A percentile compares a stretch with the other conserved stretches of the same genome.
These are phyloP conservation scores for Monodelphis domestica DNA, from an alignment of 2,797 vertebrate genomes.

Conservation along the genomic window DNA sequence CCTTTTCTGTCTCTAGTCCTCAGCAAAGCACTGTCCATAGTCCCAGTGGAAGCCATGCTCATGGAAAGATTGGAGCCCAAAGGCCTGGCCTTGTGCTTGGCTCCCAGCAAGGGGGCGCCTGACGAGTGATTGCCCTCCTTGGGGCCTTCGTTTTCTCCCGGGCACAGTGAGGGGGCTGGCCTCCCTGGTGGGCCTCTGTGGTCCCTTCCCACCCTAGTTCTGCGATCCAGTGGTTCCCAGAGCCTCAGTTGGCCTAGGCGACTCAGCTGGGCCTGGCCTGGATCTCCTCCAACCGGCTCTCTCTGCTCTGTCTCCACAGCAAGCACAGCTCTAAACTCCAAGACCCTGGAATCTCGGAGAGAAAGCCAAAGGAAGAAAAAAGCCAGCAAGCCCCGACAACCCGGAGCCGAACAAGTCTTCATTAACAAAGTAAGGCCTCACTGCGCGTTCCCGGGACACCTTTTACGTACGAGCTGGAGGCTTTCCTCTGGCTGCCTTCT, in stretches of 20 bases:
- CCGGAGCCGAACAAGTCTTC: constrained; percentile 91
- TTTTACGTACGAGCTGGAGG: constrained; percentile 31
- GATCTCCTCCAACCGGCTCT: neutral
- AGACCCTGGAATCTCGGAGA: constrained; percentile 84
- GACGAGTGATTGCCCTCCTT: neutral
- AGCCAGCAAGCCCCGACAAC: constrained; percentile 88
- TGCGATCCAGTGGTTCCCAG: neutral
- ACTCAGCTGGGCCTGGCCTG: no score
- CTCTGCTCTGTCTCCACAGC: constrained; percentile 74
- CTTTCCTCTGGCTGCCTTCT: constrained; percentile 1
- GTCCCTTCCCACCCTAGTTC: neutral
- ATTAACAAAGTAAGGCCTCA: constrained; percentile 90
- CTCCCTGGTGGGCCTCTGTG: neutral
- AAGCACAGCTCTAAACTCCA: constrained; percentile 85
- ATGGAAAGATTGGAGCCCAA: neutral
- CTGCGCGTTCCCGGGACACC: constrained; percentile 16
- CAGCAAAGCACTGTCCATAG: neutral
- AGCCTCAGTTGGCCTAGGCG: neutral
- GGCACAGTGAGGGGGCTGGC: no score
- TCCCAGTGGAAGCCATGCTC: neutral
- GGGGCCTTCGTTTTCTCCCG: neutral
- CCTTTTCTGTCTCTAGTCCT: neutral
- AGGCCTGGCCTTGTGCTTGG: neutral
- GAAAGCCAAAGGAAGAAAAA: constrained; percentile 84
- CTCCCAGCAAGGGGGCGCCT: neutral